Evolutionary conservation across 2,888 invertebrate species (phyloP).

Genomic region (Rhimphoctona megacephalus): DNA sequence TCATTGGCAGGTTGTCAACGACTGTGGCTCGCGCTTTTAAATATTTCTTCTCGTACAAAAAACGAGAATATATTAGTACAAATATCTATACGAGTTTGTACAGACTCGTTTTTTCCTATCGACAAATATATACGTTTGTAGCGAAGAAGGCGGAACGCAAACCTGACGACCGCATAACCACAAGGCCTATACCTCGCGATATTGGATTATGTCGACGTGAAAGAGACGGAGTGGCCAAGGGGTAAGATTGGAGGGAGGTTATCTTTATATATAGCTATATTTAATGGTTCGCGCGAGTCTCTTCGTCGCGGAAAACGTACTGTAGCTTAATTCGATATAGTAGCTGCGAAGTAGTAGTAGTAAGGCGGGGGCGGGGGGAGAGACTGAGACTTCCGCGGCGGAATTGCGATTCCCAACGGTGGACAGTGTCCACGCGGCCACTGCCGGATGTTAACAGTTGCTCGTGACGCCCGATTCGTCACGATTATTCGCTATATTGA

Average conservation of each 20-base stretch:
- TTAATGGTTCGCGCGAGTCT: slow-evolving; percentile 16
- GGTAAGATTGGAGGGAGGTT: slow-evolving; percentile 19
- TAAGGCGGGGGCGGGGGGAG: slow-evolving; percentile 60
- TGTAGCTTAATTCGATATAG: slow-evolving; percentile 83
- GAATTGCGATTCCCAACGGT: slow-evolving; percentile 76
- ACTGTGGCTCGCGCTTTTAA: slow-evolving; percentile 6
- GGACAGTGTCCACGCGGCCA: slow-evolving; percentile 81
- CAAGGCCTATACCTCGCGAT: slow-evolving; percentile 65
- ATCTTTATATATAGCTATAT: slow-evolving; percentile 26
- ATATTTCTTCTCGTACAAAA: background rate
- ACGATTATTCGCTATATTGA: slow-evolving; percentile 36
- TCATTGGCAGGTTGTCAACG: slow-evolving; percentile 36
- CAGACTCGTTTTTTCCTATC: slow-evolving; percentile 39
- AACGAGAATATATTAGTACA: slow-evolving; percentile 17
- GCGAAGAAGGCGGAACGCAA: slow-evolving; percentile 57
- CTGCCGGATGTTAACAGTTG: slow-evolving; percentile 79
- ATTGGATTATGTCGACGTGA: slow-evolving; percentile 79
- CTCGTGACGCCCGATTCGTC: slow-evolving; percentile 59
- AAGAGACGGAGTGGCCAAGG: slow-evolving; percentile 40
- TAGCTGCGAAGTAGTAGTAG: slow-evolving; percentile 54
- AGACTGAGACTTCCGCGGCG: slow-evolving; percentile 76
- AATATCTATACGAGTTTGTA: slow-evolving; percentile 16
- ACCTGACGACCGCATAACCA: slow-evolving; percentile 64
- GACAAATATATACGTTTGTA: background rate
- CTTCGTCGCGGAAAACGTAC: slow-evolving; percentile 70